Conservation (phyloP, 2,113 vertebrate genomes). For the Strix uralensis region DNA sequence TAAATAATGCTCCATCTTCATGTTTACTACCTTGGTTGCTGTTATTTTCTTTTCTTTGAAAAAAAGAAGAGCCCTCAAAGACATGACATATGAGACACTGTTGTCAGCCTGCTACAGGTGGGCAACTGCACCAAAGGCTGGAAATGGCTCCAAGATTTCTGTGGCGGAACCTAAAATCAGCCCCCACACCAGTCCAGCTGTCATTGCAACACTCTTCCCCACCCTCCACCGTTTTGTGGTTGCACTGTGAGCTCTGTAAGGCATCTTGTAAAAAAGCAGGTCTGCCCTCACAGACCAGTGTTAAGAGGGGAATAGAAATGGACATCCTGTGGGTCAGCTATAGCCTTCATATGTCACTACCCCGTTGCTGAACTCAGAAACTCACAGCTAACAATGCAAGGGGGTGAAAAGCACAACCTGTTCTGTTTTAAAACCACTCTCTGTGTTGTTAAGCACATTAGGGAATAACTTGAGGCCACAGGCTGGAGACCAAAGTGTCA, state of each 20-base stretch:
- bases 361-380: not conserved
- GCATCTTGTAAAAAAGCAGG: not conserved
- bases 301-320: not conserved
- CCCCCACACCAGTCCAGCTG: rapidly evolving
- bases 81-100: not conserved
- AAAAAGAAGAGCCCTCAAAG: not conserved
- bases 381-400: not conserved
- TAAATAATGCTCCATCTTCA: not conserved
- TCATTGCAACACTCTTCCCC: not conserved
- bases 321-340: not conserved
- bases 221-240: not conserved
- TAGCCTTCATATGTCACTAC: rapidly evolving
- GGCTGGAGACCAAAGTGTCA: not conserved
- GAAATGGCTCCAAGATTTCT: not conserved
- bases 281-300: not conserved
- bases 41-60: not conserved
- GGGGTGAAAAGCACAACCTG: not conserved
- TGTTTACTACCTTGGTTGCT: not conserved
- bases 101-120: not conserved
- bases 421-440: not conserved
- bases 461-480: not conserved
- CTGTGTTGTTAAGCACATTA: not conserved
- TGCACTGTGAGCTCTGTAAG: not conserved
- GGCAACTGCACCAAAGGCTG: not conserved
- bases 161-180: not conserved